Evolutionary conservation across 2,113 vertebrate genomes (phyloP).

Genomic region (Rissa tridactyla): DNA sequence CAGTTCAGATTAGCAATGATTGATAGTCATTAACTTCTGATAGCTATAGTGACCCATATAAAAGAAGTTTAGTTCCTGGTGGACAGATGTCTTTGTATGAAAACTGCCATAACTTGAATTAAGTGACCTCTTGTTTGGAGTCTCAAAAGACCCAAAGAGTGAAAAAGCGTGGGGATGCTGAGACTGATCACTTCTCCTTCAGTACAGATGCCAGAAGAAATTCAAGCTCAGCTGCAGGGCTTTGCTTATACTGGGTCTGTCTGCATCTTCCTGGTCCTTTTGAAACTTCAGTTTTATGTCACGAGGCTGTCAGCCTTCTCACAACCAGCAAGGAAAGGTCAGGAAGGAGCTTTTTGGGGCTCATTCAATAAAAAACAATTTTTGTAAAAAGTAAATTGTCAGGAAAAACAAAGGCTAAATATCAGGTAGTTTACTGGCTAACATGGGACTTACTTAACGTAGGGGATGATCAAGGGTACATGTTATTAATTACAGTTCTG

Average conservation of each 20-base stretch:
- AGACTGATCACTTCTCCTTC: neutral
- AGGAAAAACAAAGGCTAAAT: neutral
- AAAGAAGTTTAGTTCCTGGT: constrained; percentile 37
- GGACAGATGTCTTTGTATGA: constrained; percentile 38
- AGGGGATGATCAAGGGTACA: neutral
- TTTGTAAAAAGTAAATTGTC: neutral
- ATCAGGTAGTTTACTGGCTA: neutral
- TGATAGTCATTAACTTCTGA: constrained; percentile 53
- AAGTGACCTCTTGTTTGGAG: neutral
- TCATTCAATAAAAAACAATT: neutral
- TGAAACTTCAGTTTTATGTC: constrained; percentile 4
- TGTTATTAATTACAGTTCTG: neutral
- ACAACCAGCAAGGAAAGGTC: neutral
- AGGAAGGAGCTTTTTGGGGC: neutral
- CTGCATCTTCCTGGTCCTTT: neutral
- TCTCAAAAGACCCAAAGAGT: constrained; percentile 14
- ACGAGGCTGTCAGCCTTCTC: neutral
- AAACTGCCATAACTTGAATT: constrained; percentile 23
- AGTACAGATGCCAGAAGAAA: neutral
- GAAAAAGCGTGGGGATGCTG: neutral
- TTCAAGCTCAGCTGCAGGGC: neutral
- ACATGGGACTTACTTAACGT: neutral
- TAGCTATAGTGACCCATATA: constrained; percentile 20
- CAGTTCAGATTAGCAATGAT: constrained; percentile 46
- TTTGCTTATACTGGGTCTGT: neutral